Evolutionary conservation across 1,140 invertebrate genomes (phyloP).

Genomic region (Chionoecetes opilio): DNA sequence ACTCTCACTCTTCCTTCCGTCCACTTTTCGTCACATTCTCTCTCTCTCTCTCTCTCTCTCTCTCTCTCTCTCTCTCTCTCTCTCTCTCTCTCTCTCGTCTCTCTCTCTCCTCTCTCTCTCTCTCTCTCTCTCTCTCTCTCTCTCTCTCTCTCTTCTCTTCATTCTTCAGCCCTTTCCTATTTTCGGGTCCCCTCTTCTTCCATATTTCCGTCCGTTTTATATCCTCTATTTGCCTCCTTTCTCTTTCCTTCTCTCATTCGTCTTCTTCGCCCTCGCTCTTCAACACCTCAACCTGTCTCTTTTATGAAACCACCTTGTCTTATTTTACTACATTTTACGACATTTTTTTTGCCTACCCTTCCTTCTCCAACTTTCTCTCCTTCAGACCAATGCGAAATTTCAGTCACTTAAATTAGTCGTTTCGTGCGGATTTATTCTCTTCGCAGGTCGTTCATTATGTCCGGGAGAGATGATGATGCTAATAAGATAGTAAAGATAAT

Average conservation of each 20-base stretch:
- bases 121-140: background rate
- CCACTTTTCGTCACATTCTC: background rate
- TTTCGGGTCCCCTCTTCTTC: conserved; percentile 19
- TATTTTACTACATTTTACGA: background rate
- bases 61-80: background rate
- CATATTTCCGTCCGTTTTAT: conserved; percentile 20
- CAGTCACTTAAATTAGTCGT: no score
- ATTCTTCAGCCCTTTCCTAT: background rate
- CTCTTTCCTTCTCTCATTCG: conserved; percentile 28
- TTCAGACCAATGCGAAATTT: no score
- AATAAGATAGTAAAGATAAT: no score
- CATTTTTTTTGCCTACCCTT: background rate
- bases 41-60: background rate
- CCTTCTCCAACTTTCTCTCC: no score
- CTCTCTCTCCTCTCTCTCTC: conserved; percentile 47
- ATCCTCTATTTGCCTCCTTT: conserved; percentile 18
- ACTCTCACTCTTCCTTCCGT: background rate
- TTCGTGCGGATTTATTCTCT: no score
- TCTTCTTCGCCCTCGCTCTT: background rate
- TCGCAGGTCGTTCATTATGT: no score
- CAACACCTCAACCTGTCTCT: conserved; percentile 25
- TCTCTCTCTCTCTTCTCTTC: background rate
- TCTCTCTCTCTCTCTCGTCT: background rate
- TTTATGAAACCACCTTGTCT: conserved; percentile 22
- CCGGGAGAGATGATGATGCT: no score